A percentile compares a stretch with the other conserved stretches of the same genome.
These are phyloP conservation scores for Drosophila cognata DNA, from an alignment of 2,888 invertebrate species.

Conservation along the genomic window DNA sequence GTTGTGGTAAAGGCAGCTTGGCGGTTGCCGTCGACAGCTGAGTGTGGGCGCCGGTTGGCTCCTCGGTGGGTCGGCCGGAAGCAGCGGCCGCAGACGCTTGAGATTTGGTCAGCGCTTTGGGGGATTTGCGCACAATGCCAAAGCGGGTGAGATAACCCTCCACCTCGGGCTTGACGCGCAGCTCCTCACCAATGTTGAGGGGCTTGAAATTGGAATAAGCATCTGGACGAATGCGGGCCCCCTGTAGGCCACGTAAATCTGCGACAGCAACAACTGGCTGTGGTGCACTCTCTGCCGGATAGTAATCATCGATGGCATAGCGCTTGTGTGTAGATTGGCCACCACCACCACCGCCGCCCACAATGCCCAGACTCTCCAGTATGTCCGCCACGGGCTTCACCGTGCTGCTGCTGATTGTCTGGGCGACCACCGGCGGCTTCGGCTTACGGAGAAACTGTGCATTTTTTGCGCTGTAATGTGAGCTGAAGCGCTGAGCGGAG, in stretches of 20 bases:
- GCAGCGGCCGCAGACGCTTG: conserved; percentile 47
- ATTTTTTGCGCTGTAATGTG: conserved; percentile 85
- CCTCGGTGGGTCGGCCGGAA: conserved; percentile 53
- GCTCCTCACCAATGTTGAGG: conserved; percentile 82
- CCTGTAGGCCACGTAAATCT: conserved; percentile 75
- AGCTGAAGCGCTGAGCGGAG: conserved; percentile 81
- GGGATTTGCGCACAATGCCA: conserved; percentile 84
- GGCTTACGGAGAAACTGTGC: conserved; percentile 75
- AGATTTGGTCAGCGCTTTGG: conserved; percentile 78
- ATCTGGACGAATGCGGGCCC: conserved; percentile 80
- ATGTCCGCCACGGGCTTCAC: conserved; percentile 80
- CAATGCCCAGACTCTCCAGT: conserved; percentile 80
- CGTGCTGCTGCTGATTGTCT: conserved; percentile 55
- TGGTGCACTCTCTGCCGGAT: conserved; percentile 79
- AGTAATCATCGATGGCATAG: conserved; percentile 76
- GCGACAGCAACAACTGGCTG: conserved; percentile 79
- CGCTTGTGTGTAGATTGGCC: conserved; percentile 63
- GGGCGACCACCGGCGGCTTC: conserved; percentile 36
- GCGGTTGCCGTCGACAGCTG: conserved; percentile 76
- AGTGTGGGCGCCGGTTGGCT: conserved; percentile 73
- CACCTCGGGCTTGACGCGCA: conserved; percentile 82
- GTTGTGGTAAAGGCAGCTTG: conserved; percentile 56
- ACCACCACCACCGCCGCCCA: conserved; percentile 67
- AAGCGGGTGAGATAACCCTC: conserved; percentile 84
- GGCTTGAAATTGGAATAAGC: conserved; percentile 85